Conservation (phyloP, 2,797 vertebrate genomes). For the Acipenser ruthenus region DNA sequence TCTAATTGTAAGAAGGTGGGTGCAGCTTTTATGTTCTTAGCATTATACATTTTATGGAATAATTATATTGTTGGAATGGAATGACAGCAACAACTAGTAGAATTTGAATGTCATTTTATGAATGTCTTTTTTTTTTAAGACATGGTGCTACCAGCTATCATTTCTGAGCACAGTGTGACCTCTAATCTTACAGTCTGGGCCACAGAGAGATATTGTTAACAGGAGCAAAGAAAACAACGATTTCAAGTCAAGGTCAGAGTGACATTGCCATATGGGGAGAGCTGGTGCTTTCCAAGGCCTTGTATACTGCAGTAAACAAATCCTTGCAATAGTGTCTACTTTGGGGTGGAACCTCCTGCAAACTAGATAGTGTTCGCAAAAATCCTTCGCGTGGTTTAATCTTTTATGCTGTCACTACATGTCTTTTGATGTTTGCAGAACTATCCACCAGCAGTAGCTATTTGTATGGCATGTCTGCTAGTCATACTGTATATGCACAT, state of each 20-base stretch:
- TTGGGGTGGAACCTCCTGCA: slow-evolving; percentile 2
- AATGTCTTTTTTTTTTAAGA: not conserved
- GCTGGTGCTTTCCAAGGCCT: slow-evolving; percentile 10
- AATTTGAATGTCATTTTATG: not conserved
- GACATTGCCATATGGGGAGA: slow-evolving; percentile 10
- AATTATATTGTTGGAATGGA: too few relatives aligned
- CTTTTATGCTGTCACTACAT: not conserved
- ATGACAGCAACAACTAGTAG: too few relatives aligned
- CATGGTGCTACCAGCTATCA: slow-evolving; percentile 32
- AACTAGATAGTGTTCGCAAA: slow-evolving; percentile 3
- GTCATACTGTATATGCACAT: not conserved
- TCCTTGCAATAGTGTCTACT: not conserved
- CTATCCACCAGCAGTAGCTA: not conserved
- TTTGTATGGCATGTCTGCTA: not conserved
- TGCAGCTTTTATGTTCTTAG: too few relatives aligned
- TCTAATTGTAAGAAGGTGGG: too few relatives aligned
- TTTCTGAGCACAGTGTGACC: slow-evolving; percentile 10
- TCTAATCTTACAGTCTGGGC: slow-evolving; percentile 14
- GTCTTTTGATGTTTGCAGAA: not conserved
- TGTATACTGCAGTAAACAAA: slow-evolving; percentile 8
- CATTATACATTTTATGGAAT: too few relatives aligned
- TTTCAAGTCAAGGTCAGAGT: slow-evolving; percentile 7
- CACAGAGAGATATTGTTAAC: slow-evolving; percentile 13
- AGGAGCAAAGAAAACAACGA: not conserved
- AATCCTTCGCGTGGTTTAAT: slow-evolving; percentile 1